Conservation (phyloP, 2,797 vertebrate species). For the Naso thynnoides region DNA sequence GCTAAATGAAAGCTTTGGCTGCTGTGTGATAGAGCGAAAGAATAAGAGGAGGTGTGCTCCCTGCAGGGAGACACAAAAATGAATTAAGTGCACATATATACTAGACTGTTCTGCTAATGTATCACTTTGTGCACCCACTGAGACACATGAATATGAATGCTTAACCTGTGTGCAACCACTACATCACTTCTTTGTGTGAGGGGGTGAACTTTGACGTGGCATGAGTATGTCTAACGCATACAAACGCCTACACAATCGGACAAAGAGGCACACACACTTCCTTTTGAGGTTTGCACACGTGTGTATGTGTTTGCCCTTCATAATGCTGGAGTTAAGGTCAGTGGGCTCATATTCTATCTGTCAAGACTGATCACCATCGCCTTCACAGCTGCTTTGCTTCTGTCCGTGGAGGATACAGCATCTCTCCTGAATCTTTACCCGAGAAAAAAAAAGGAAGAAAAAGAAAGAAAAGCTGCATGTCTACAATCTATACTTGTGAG, state of each 20-base stretch:
- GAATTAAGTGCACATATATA: slow-evolving; percentile 60
- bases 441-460: background rate
- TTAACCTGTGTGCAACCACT: slow-evolving; percentile 23
- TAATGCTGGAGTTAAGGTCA: slow-evolving; percentile 69
- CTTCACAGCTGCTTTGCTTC: slow-evolving; percentile 63
- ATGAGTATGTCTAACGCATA: slow-evolving; percentile 4
- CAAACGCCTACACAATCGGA: slow-evolving; percentile 5
- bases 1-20: slow-evolving; percentile 71
- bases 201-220: slow-evolving; percentile 24
- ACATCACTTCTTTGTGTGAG: background rate
- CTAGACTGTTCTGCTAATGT: slow-evolving; percentile 52
- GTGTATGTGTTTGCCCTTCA: slow-evolving; percentile 57
- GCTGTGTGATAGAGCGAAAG: slow-evolving; percentile 65
- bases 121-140: slow-evolving; percentile 36
- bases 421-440: slow-evolving; percentile 57
- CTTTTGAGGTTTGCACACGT: slow-evolving; percentile 20
- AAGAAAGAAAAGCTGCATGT: slow-evolving; percentile 4
- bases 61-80: slow-evolving; percentile 49
- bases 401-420: slow-evolving; percentile 49
- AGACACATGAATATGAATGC: slow-evolving; percentile 49
- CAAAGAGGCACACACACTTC: background rate
- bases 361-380: slow-evolving; percentile 71
- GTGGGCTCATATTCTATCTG: slow-evolving; percentile 78
- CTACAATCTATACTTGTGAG: slow-evolving; percentile 35
- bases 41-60: slow-evolving; percentile 55